phyloP scores from a whole-genome alignment of 1,140 invertebrate genomes.

The Proales similis region DNA sequence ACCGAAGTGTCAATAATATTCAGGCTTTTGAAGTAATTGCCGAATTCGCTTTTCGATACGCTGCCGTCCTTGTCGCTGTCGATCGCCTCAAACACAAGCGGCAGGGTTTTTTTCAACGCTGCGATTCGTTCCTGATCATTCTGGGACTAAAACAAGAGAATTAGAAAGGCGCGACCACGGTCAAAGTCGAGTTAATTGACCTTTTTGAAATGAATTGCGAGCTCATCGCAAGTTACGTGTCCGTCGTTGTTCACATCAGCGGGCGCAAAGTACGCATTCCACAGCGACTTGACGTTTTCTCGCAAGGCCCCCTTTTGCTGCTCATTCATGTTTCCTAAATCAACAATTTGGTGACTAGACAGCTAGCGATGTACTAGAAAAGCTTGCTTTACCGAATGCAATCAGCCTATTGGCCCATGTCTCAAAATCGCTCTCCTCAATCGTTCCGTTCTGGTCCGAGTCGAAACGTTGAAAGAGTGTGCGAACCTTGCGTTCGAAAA shows the following conservation, averaged over 20 bases:
- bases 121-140: not conserved
- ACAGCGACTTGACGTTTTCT: not conserved
- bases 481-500: slow-evolving; percentile 12
- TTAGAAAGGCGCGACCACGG: too few relatives aligned
- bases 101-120: not conserved
- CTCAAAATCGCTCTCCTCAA: slow-evolving; percentile 19
- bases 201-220: slow-evolving; percentile 12
- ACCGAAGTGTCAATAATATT: slow-evolving; percentile 8
- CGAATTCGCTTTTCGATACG: not conserved
- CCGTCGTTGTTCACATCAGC: slow-evolving; percentile 10
- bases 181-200: too few relatives aligned
- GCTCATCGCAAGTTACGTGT: not conserved
- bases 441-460: not conserved
- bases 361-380: too few relatives aligned
- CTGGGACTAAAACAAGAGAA: too few relatives aligned
- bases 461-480: slow-evolving; percentile 20
- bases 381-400: too few relatives aligned
- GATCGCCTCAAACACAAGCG: slow-evolving; percentile 27
- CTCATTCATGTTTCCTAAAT: slow-evolving; percentile 7
- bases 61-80: slow-evolving; percentile 15
- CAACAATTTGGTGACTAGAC: too few relatives aligned
- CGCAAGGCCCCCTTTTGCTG: not conserved
- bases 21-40: slow-evolving; percentile 27
- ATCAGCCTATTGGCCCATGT: slow-evolving; percentile 22
- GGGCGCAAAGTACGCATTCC: slow-evolving; percentile 16